phyloP scores from a whole-genome alignment of 2,797 vertebrate species.

The Hypotaenidia philippensis region DNA sequence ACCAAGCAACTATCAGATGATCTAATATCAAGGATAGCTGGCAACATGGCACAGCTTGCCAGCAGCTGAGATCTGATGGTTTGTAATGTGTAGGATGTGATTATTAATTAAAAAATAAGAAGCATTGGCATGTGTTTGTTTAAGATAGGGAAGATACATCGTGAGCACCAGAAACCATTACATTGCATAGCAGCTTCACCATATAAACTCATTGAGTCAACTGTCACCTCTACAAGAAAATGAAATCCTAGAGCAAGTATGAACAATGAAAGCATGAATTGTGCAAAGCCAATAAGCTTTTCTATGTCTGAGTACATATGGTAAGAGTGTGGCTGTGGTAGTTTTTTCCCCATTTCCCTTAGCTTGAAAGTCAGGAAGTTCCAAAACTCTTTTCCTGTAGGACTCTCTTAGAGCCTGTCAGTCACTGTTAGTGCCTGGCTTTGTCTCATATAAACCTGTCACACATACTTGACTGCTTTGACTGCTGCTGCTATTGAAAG shows the following conservation, averaged over 20 bases:
- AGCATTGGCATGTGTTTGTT: background rate
- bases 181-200: background rate
- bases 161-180: background rate
- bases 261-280: background rate
- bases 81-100: background rate
- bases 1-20: conserved; percentile 9
- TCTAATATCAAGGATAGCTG: background rate
- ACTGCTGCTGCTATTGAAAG: background rate
- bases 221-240: background rate
- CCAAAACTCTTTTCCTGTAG: background rate
- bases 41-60: background rate
- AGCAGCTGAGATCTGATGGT: background rate
- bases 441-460: background rate
- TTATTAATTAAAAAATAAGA: background rate
- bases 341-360: background rate
- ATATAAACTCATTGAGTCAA: background rate
- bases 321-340: background rate
- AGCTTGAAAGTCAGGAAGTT: background rate
- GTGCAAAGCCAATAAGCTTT: background rate
- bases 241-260: background rate
- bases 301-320: background rate
- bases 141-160: background rate
- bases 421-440: background rate
- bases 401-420: background rate
- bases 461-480: background rate